Base-by-base conservation (phyloP, 2,113 vertebrate genomes). In the Etia nguti region DNA sequence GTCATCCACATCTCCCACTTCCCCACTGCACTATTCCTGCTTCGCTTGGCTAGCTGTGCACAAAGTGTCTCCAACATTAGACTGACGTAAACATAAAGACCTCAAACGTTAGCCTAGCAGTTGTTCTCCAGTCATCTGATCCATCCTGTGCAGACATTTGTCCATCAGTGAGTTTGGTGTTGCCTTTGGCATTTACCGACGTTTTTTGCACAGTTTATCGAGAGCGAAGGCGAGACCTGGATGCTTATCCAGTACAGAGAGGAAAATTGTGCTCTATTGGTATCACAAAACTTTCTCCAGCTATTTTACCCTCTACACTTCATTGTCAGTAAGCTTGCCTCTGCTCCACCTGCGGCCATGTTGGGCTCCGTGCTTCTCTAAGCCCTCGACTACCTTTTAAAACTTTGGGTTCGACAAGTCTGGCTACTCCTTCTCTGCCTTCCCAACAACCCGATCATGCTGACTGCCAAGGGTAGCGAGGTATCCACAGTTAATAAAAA, bases 141-240 rank as follows among this genome's bases (percentile, higher is more conserved):
- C 55, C 55, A 15, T 57, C 22, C 55, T 15, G 55, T 15, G 4
- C 24, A 57, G 55, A 4, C 22, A 26, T 57, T 1, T 57, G 56
- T 57, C 24, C 24, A 29, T 29, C 56, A 57, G 56, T 57, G 55
- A 26, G 24, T 57, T 34, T 62, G 16, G 2, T 16, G 29, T 34
- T 26, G 24, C 29, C 29, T 62, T 34, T 62, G 6, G 11, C 16
- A 8, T 36, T 41, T 68, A 62, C 29, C 16, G 59, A 34, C 29
- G 1, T 65, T 12, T 10, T 12, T 3, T 36, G 1, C 2, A 0
- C 26, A 31, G 57, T 31, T 60, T 60, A 31, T 60, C 5, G 0
- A 18, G 15, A 20, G 29, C 2, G 1, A 34, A 22, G 20, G 20
- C 4, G 11, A 41, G 11, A 68, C 34, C 20, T 22, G 36, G 60